Evolutionary conservation across 2,888 invertebrate genomes (phyloP).

Genomic region (Lottia scabra): DNA sequence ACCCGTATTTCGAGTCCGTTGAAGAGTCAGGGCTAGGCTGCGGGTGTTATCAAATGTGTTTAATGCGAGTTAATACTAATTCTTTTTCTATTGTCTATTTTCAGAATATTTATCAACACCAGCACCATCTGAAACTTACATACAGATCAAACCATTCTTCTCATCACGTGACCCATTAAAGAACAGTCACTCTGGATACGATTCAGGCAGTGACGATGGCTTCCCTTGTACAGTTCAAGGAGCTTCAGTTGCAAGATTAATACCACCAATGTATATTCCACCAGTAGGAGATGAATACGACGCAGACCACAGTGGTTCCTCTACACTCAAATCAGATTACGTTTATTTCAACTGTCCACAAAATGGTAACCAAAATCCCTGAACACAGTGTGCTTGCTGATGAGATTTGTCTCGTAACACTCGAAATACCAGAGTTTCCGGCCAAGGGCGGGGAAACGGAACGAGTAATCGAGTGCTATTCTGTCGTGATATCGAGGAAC

Average conservation of each 20-base stretch:
- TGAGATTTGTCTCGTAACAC: too few species aligned
- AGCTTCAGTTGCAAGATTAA: background rate
- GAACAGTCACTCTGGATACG: constrained; percentile 14
- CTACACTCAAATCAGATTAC: constrained; percentile 29
- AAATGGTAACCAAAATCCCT: constrained; percentile 18
- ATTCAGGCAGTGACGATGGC: constrained; percentile 23
- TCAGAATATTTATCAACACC: constrained; percentile 15
- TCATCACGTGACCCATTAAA: constrained; percentile 18
- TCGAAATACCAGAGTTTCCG: too few species aligned
- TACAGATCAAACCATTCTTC: constrained; percentile 13
- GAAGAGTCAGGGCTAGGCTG: too few species aligned
- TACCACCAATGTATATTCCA: constrained; percentile 10
- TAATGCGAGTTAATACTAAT: background rate
- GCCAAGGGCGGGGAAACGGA: too few species aligned
- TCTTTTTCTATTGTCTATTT: constrained; percentile 1
- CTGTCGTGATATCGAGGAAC: too few species aligned
- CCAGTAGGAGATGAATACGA: constrained; percentile 26
- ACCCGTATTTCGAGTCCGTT: too few species aligned
- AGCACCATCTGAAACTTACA: constrained; percentile 9
- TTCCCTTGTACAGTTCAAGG: background rate
- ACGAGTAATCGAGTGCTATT: too few species aligned
- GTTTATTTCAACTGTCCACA: constrained; percentile 32
- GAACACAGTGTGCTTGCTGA: background rate
- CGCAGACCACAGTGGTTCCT: constrained; percentile 28
- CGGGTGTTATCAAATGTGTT: background rate